phyloP scores from a whole-genome alignment of 2,113 vertebrate genomes.

The Neodontobutis hainanensis region DNA sequence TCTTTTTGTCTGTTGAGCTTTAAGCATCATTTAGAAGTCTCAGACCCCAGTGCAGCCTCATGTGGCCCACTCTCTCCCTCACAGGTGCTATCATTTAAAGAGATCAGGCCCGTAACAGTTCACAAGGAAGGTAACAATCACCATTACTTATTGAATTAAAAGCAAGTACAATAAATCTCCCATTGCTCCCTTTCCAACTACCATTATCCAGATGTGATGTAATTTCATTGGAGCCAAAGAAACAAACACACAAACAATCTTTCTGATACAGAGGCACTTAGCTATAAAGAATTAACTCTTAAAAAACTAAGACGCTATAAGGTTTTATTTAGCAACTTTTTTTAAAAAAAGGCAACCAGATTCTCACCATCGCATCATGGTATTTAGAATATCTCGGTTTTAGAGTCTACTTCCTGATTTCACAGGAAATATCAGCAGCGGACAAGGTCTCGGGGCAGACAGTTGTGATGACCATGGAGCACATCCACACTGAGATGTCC shows the following conservation, averaged over 20 bases:
- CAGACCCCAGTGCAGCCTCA: slow-evolving; percentile 1
- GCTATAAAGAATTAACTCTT: too few species aligned
- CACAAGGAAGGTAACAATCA: not conserved
- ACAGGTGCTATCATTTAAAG: slow-evolving; percentile 24
- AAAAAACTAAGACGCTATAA: too few species aligned
- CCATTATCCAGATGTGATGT: too few species aligned
- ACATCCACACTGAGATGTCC: not conserved
- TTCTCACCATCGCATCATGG: not conserved
- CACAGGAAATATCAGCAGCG: slow-evolving; percentile 27
- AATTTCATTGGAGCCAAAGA: not conserved
- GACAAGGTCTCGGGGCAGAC: not conserved
- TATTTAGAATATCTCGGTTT: not conserved
- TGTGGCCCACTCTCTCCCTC: not conserved
- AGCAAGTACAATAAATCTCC: not conserved
- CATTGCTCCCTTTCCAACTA: too few species aligned
- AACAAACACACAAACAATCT: not conserved
- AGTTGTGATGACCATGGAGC: not conserved
- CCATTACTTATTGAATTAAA: not conserved
- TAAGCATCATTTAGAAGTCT: not conserved
- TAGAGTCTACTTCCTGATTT: slow-evolving; percentile 48
- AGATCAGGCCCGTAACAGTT: not conserved
- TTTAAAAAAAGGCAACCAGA: too few species aligned
- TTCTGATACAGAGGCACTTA: too few species aligned
- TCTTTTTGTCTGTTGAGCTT: not conserved
- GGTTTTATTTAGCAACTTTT: not conserved